A percentile compares a stretch with the other conserved stretches of the same genome.
phyloP scores from a whole-genome alignment of 2,113 vertebrate genomes.

The Oryzias melastigma region DNA sequence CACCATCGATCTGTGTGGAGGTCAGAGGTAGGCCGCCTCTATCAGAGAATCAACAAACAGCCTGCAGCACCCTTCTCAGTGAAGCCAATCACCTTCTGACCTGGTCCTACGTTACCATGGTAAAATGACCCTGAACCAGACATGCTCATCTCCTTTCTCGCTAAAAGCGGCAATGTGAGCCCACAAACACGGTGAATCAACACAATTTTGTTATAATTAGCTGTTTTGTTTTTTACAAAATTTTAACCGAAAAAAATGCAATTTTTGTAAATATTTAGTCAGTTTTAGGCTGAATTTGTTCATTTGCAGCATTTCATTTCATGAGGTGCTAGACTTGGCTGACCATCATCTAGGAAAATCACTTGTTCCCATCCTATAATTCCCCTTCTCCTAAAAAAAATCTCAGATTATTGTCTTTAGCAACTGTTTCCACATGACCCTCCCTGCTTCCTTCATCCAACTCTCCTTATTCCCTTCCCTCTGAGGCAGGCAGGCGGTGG shows the following conservation, averaged over 20 bases:
- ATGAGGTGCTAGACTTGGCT: no score
- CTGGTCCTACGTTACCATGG: slow-evolving; percentile 67
- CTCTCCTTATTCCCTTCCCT: slow-evolving; percentile 43
- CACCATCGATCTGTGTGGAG: slow-evolving; percentile 71
- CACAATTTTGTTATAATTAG: slow-evolving; percentile 11
- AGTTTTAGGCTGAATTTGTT: no score
- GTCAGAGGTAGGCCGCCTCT: slow-evolving; percentile 65
- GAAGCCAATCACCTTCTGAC: slow-evolving; percentile 71
- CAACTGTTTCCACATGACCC: slow-evolving; percentile 38
- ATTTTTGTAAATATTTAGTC: no score
- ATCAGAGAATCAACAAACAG: slow-evolving; percentile 76
- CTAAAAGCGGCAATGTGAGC: slow-evolving; percentile 25
- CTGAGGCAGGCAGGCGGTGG: slow-evolving; percentile 69
- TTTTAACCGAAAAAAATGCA: not conserved
- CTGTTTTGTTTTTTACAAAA: not conserved
- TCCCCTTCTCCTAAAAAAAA: slow-evolving; percentile 17
- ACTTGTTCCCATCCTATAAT: slow-evolving; percentile 12
- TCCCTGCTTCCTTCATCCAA: slow-evolving; percentile 23
- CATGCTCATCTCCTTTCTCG: slow-evolving; percentile 29
- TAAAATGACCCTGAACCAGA: slow-evolving; percentile 62
- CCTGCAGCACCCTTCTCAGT: slow-evolving; percentile 65
- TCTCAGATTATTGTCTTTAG: slow-evolving; percentile 29
- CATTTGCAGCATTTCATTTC: no score
- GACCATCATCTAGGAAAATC: no score
- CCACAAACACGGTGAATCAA: slow-evolving; percentile 22